Evolutionary conservation across 1,140 invertebrate species (phyloP), one percentile per base, ranked within the genome.

Genomic region (Brachionus rotundiformis): DNA sequence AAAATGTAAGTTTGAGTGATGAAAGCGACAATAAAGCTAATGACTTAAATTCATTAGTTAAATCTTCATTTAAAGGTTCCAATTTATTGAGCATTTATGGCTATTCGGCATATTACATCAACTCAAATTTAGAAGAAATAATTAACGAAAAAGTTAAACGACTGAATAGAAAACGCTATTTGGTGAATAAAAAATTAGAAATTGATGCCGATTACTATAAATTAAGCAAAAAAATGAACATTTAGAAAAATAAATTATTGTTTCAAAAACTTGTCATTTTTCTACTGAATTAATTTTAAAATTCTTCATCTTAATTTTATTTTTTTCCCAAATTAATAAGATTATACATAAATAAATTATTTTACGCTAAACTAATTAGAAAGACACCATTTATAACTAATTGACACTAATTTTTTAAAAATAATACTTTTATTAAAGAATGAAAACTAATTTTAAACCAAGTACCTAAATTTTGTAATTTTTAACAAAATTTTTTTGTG

Each of bases 41-140:
- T 59, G 16, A 65, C 41, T 29, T 63, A 11, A 59, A 81, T n/a
- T 54, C 47, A 59, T 36, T 39, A 19, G 47, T 79, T 3, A 79
- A 79, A 61, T 54, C 76, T 68, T 41, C 54, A 44, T 81, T 63
- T 68, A 36, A 63, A 65, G 79, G 59, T 68, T 81, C 79, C n/a
- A 81, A 81, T 44, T 31, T 81, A 19, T 65, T 63, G 36, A 41
- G 39, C n/a, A 39, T 81, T 16, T 41, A 81, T 41, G 79, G 79
- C 31, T 81, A 81, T 65, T 41, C 54, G 31, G 59, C 76, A 29
- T 79, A 79, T 79, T 59, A 63, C 19, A 79, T 79, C n/a, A 79
- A 79, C 23, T 54, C 76, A 10, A 63, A 79, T 33, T 25, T 79
- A 4, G 19, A 79, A 63, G 59, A 79, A 39, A 27, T 31, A 13